These are phyloP conservation scores for Mallotus villosus DNA, from an alignment of 2,797 vertebrate species.

Conservation along the genomic window DNA sequence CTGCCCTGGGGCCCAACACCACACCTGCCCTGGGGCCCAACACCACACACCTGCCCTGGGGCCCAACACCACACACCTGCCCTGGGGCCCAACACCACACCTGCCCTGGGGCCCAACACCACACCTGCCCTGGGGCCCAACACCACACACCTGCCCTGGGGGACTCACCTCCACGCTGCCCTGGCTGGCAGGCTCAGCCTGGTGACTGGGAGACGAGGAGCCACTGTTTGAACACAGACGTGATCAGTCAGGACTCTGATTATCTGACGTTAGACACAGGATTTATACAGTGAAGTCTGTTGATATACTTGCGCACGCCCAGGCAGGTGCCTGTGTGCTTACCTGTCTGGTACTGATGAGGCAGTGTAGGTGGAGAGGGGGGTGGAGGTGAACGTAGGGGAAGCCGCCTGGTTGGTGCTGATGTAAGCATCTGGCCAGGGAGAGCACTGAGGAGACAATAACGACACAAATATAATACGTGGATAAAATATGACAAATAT, in stretches of 20 bases:
- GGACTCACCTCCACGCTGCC: slow-evolving; percentile 81
- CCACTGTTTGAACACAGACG: slow-evolving; percentile 73
- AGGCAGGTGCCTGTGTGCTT: neutral
- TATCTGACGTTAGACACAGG: neutral
- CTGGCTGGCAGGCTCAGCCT: slow-evolving; percentile 84
- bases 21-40: no score
- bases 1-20: no score
- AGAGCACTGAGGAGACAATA: slow-evolving; percentile 80
- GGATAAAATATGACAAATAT: neutral
- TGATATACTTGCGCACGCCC: neutral
- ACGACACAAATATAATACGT: neutral
- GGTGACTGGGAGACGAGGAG: slow-evolving; percentile 95
- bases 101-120: no score
- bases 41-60: no score
- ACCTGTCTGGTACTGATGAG: slow-evolving; percentile 88
- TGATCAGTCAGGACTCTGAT: neutral
- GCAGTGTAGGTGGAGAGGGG: slow-evolving; percentile 81
- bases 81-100: no score
- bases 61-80: no score
- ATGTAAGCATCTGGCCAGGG: slow-evolving; percentile 91
- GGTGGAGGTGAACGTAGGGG: slow-evolving; percentile 82
- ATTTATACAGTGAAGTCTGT: neutral
- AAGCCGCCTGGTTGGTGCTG: slow-evolving; percentile 84
- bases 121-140: no score
- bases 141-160: neutral